phyloP scores from a whole-genome alignment of 2,888 invertebrate species.

The Pollenia angustigena region DNA sequence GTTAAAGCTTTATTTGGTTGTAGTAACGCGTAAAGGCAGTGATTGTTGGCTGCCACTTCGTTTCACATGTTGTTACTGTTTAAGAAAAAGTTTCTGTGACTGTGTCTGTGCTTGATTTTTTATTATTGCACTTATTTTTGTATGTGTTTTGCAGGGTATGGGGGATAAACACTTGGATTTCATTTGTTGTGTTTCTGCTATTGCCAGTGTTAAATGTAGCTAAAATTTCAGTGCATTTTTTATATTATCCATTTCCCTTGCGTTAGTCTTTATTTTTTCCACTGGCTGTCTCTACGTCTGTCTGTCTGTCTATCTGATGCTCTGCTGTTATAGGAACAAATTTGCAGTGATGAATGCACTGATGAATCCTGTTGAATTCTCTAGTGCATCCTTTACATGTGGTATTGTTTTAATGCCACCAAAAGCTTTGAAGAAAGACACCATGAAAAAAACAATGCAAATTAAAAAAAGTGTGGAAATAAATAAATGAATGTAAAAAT shows the following conservation, averaged over 20 bases:
- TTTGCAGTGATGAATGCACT: conserved; percentile 73
- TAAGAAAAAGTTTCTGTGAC: neutral
- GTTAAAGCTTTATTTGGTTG: conserved; percentile 38
- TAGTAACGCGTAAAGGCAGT: conserved; percentile 56
- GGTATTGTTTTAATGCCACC: conserved; percentile 62
- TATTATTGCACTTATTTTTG: conserved; percentile 17
- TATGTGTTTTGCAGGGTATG: neutral
- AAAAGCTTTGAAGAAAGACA: conserved; percentile 23
- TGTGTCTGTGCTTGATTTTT: conserved; percentile 11
- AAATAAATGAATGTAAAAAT: conserved; percentile 40
- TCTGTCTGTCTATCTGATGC: conserved; percentile 6
- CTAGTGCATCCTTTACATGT: conserved; percentile 64
- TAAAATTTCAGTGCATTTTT: conserved; percentile 52
- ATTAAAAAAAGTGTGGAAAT: conserved; percentile 26
- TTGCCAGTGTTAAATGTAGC: conserved; percentile 69
- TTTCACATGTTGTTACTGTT: conserved; percentile 53
- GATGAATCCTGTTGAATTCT: conserved; percentile 70
- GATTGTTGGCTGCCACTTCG: conserved; percentile 63
- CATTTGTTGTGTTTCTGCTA: conserved; percentile 42
- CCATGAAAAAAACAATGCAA: neutral
- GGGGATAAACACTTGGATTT: conserved; percentile 61
- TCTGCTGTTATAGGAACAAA: conserved; percentile 54
- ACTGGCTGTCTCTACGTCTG: neutral
- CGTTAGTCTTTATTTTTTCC: conserved; percentile 17
- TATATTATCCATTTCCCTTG: conserved; percentile 11